Percentiles rank a stretch among this genome's conserved stretches.
Evolutionary conservation across 2,113 vertebrate genomes (phyloP).

Genomic region (Bombycilla garrulus): DNA sequence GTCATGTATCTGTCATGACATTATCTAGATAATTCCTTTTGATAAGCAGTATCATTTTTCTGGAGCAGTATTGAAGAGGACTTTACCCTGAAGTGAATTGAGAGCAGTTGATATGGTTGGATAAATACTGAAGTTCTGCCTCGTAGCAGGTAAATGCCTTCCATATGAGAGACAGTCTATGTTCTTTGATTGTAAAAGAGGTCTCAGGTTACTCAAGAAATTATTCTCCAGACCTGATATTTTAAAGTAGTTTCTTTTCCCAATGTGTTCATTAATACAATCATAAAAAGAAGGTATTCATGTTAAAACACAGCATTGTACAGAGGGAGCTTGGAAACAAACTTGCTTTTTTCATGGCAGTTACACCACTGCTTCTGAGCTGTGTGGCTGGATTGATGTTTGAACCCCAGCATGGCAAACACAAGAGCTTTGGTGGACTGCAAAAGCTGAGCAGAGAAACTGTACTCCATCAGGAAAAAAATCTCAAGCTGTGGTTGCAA

Average conservation of each 20-base stretch:
- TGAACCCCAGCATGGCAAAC: background rate
- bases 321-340: background rate
- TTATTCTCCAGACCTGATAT: background rate
- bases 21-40: slow-evolving; percentile 63
- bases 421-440: background rate
- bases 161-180: background rate
- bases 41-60: slow-evolving; percentile 47
- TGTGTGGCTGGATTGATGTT: background rate
- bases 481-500: background rate
- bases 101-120: slow-evolving; percentile 9
- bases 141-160: background rate
- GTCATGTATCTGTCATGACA: slow-evolving; percentile 39
- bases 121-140: background rate
- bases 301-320: background rate
- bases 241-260: background rate
- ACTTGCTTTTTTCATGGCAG: background rate
- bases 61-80: slow-evolving; percentile 18
- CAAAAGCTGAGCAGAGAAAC: background rate
- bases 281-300: background rate
- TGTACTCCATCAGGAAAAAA: background rate
- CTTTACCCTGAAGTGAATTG: slow-evolving; percentile 29
- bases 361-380: background rate
- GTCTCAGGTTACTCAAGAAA: background rate
- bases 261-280: background rate
- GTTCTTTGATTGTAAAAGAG: background rate